Evolutionary conservation across 1,140 invertebrate genomes (phyloP).

Genomic region (Ruditapes philippinarum): DNA sequence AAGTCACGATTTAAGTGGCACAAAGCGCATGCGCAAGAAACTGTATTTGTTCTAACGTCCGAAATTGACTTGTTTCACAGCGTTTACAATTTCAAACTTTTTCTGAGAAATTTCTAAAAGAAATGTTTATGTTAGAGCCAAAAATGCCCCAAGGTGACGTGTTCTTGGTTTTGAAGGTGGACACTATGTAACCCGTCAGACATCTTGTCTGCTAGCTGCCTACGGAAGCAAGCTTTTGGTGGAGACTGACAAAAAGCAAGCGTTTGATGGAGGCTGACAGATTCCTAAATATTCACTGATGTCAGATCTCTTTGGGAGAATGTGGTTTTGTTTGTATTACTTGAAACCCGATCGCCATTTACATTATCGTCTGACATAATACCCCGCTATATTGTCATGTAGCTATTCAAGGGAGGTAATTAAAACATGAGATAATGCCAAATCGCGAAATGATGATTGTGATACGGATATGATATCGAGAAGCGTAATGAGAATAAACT

Average conservation of each 20-base stretch:
- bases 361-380: conserved; percentile 12
- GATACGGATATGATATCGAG: not conserved
- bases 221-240: too few species aligned
- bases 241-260: too few species aligned
- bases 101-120: too few species aligned
- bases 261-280: not conserved
- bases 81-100: too few species aligned
- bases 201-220: not conserved
- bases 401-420: conserved; percentile 52
- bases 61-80: too few species aligned
- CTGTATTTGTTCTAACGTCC: too few species aligned
- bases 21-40: too few species aligned
- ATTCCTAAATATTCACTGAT: conserved; percentile 9
- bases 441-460: not conserved
- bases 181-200: conserved; percentile 19
- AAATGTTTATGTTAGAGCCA: too few species aligned
- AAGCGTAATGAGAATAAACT: not conserved
- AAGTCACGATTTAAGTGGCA: too few species aligned
- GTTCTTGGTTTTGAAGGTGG: not conserved
- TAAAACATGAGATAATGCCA: conserved; percentile 1
- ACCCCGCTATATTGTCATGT: conserved; percentile 26
- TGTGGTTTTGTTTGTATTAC: conserved; percentile 52
- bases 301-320: conserved; percentile 2
- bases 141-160: not conserved
- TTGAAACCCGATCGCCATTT: conserved; percentile 37